Evolutionary conservation across 2,888 invertebrate species (phyloP), one percentile per base, ranked within the genome.

Genomic region (Plebejus melissa): DNA sequence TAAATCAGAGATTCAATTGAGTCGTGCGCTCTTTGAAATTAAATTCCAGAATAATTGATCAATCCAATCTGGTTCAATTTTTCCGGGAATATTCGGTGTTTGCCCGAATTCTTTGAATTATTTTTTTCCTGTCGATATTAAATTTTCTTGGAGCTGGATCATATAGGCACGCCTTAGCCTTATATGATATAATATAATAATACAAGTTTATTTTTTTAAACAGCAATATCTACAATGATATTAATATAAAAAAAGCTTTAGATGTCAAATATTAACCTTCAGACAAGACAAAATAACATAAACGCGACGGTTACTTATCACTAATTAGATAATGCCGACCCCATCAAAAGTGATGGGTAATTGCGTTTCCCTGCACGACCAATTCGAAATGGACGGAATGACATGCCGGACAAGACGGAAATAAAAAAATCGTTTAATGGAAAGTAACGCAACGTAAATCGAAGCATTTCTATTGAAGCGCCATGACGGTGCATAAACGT

Each of bases 401-500:
- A 75, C 70, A 75, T 22, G 70, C 57, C 41, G 75, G 75, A 75
- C 41, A 70, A 75, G 75, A 70, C 75, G 75, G 75, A 77, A 74
- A 77, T 69, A 78, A 78, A 77, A 78, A 77, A 78, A 76, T 78
- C 69, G 71, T 69, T 75, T 77, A 76, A 78, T 79, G 79, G 79
- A 79, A 78, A 80, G 76, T 77, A 77, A 78, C 78, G 76, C 75
- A 75, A 74, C 74, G 74, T 72, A 78, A 78, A 79, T 89, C 88
- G 88, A 88, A 87, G 90, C 87, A 88, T 90, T 90, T 91, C 90
- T 90, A 91, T 92, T 89, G 91, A 91, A 85, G 83, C 82, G 80
- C 86, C 90, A 88, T 93, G 93, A 92, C 91, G 82, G 83, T 83
- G 92, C 93, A 93, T 88, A 91, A 91, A 88, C 83, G 89, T 87